Base-by-base conservation (phyloP, 2,113 vertebrate genomes). In the Misgurnus mizolepis region DNA sequence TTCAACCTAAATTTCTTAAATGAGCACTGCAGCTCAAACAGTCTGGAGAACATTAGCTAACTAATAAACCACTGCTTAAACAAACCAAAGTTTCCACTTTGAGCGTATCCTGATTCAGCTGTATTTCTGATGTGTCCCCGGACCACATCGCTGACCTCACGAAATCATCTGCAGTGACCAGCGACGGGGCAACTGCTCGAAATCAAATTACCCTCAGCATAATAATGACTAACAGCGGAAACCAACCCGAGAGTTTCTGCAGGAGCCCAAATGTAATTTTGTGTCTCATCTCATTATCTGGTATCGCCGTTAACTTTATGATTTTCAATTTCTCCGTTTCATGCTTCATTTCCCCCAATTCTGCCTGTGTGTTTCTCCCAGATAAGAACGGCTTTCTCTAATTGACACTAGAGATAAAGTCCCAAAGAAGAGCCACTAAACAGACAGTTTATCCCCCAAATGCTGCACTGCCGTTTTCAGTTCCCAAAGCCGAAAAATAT, bases 401-500 rank as follows among this genome's bases (percentile, higher is more conserved):
- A 80, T 72, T 73, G 79, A 80, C 71, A 55, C 61, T 22, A n/a
- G 49, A 80, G 79, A 80, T 80, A 80, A 73, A 73, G 73, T 64
- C 58, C 73, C 39, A 60, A 75, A 75, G 43, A 75, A 75, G 18
- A 64, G 73, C 73, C 47, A 64, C 73, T 62, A 75, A 75, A 75
- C 73, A 49, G 58, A 39, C 58, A 47, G 22, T 75, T 64, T 50
- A 75, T 50, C 49, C 43, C 60, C 56, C 43, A 64, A 75, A 49
- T 64, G 73, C 62, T 45, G 18, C 53, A 1, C 69, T 58, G 17
- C 53, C n/a, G 34, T 41, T 47, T 49, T 75, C 8, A 39, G 41
- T 64, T 75, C 72, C 49, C 12, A 64, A 75, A 64, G 73, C 58
- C 50, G 12, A 14, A 15, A 53, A 15, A 4, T 15, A 6, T 75